Percentiles rank a stretch among this genome's conserved stretches.
phyloP scores from a whole-genome alignment of 2,797 vertebrate species.

The Sylvia borin region DNA sequence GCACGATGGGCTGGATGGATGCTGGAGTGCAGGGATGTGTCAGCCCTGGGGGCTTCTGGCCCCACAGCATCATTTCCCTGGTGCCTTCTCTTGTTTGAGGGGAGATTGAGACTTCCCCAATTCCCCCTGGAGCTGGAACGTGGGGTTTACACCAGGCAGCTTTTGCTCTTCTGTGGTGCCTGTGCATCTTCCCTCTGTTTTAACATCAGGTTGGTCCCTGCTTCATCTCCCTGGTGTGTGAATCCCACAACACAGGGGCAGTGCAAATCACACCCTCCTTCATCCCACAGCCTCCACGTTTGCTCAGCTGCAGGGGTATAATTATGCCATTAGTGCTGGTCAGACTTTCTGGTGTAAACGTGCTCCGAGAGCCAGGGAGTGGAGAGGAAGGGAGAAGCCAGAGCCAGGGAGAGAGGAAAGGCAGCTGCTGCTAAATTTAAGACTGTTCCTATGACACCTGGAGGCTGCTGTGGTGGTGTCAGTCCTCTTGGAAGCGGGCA shows the following conservation, averaged over 20 bases:
- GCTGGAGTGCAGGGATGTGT: background rate
- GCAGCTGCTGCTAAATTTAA: conserved; percentile 27
- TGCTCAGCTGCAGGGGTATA: background rate
- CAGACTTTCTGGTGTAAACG: conserved; percentile 6
- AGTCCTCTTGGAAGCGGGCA: background rate
- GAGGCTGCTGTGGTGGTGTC: conserved; percentile 23
- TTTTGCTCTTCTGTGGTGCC: background rate
- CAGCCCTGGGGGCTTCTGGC: background rate
- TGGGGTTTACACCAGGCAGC: background rate
- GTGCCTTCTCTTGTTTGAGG: background rate
- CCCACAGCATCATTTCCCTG: background rate
- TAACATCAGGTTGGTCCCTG: background rate
- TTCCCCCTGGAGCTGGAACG: background rate
- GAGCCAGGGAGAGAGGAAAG: conserved; percentile 1
- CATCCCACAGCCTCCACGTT: background rate
- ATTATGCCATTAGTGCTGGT: conserved; percentile 10
- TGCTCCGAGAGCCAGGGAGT: background rate
- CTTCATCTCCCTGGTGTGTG: background rate
- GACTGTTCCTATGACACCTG: conserved; percentile 34
- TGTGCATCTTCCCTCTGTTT: background rate
- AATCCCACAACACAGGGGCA: background rate
- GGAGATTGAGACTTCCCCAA: background rate
- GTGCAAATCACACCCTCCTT: background rate
- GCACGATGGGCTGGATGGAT: background rate
- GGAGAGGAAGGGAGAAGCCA: background rate